Evolutionary conservation across 2,888 invertebrate species (phyloP).

Genomic region (Drosophila phalerata): DNA sequence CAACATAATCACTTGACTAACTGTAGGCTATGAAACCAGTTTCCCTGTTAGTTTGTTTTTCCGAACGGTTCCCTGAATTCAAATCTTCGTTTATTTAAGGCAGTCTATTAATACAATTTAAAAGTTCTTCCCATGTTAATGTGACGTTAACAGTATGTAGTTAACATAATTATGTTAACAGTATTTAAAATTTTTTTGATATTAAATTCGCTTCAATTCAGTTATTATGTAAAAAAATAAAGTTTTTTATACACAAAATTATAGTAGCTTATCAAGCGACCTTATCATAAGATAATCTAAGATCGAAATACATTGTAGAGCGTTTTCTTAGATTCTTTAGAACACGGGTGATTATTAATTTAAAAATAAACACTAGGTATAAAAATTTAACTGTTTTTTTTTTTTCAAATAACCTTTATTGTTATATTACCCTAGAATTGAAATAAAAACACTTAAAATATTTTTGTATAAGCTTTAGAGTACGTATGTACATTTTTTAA

Average conservation of each 20-base stretch:
- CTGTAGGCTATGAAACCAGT: neutral
- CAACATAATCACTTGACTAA: neutral
- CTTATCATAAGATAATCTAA: neutral
- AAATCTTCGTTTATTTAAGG: neutral
- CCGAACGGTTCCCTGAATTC: neutral
- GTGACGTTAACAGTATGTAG: neutral
- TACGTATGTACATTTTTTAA: too few relatives aligned
- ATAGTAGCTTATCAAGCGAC: neutral
- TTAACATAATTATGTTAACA: neutral
- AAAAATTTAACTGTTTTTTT: too few relatives aligned
- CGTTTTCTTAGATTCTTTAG: neutral
- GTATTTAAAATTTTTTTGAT: neutral
- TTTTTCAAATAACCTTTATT: too few relatives aligned
- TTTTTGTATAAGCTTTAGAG: too few relatives aligned
- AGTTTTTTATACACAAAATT: too few relatives aligned
- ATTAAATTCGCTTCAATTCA: too few relatives aligned
- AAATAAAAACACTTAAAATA: too few relatives aligned
- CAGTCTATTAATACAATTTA: too few relatives aligned
- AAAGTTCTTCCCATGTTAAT: neutral
- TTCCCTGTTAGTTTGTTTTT: neutral
- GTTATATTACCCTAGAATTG: too few relatives aligned
- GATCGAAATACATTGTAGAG: neutral
- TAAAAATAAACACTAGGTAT: too few relatives aligned
- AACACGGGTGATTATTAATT: too few relatives aligned
- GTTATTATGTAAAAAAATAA: too few relatives aligned